Percentiles rank a stretch among this genome's conserved stretches.
phyloP scores from a whole-genome alignment of 2,113 vertebrate genomes.

The Cheilinus undulatus region DNA sequence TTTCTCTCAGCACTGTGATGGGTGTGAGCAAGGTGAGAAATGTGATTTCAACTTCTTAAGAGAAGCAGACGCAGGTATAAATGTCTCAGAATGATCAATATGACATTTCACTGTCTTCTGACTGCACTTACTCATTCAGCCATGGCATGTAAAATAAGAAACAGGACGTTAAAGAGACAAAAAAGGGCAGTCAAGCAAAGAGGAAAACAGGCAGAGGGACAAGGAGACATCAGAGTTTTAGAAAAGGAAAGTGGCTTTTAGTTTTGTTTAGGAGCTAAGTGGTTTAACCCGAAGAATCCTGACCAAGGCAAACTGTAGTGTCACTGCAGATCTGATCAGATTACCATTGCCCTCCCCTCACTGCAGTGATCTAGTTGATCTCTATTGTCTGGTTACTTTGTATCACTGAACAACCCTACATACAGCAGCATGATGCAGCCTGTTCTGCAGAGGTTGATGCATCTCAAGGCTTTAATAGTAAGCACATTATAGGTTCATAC shows the following conservation, averaged over 20 bases:
- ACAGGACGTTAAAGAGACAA: slow-evolving; percentile 2
- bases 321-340: slow-evolving; percentile 50
- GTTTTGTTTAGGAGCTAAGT: slow-evolving; percentile 44
- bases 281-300: slow-evolving; percentile 61
- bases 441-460: background rate
- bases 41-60: slow-evolving; percentile 28
- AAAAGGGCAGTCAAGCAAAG: background rate
- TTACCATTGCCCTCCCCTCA: slow-evolving; percentile 38
- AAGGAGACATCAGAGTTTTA: slow-evolving; percentile 1
- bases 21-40: slow-evolving; percentile 1
- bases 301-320: slow-evolving; percentile 44
- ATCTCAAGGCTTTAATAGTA: background rate
- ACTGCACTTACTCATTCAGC: slow-evolving; percentile 10
- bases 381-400: slow-evolving; percentile 1
- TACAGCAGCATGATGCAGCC: background rate
- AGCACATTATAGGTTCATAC: no score
- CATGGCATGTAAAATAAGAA: background rate
- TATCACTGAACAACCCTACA: slow-evolving; percentile 4
- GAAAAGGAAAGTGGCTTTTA: slow-evolving; percentile 48
- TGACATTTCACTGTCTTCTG: slow-evolving; percentile 18
- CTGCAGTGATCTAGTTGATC: slow-evolving; percentile 7
- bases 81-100: slow-evolving; percentile 38
- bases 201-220: background rate
- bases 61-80: slow-evolving; percentile 1
- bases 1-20: background rate